A percentile compares a stretch with the other conserved stretches of the same genome.
Evolutionary conservation across 2,797 vertebrate genomes (phyloP).

Genomic region (Threskiornis aethiopicus): DNA sequence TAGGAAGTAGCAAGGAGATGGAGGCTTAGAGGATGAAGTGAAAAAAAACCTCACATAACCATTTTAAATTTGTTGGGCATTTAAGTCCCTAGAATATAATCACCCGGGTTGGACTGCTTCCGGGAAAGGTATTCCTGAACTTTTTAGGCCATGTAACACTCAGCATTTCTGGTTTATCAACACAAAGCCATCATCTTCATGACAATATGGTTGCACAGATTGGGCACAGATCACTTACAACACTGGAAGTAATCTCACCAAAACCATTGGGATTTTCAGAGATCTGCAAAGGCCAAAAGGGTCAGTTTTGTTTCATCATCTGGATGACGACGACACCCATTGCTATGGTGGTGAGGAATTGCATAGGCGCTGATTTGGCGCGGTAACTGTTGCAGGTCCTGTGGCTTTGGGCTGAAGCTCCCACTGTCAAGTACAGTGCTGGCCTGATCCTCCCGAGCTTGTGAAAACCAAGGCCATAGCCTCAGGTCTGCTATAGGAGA

Average conservation of each 20-base stretch:
- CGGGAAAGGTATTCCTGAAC: neutral
- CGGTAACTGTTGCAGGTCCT: neutral
- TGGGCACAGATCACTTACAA: neutral
- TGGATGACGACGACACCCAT: rapidly evolving
- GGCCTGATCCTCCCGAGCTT: neutral
- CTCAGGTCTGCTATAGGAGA: neutral
- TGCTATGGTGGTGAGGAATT: neutral
- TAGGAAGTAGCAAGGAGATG: neutral
- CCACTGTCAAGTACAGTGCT: rapidly evolving
- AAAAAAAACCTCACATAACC: neutral
- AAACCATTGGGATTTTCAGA: neutral
- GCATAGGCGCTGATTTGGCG: neutral
- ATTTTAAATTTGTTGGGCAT: neutral
- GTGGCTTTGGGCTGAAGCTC: neutral
- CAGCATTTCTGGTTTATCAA: neutral
- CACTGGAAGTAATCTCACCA: neutral
- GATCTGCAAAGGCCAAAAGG: neutral
- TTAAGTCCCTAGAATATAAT: neutral
- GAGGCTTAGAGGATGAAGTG: neutral
- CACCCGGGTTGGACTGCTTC: neutral
- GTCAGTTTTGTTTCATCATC: neutral
- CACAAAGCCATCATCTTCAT: neutral
- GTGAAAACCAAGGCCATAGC: neutral
- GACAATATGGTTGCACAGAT: neutral
- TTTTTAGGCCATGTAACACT: neutral